Base-by-base conservation (phyloP, 2,113 vertebrate genomes). In the Protobothrops mucrosquamatus region DNA sequence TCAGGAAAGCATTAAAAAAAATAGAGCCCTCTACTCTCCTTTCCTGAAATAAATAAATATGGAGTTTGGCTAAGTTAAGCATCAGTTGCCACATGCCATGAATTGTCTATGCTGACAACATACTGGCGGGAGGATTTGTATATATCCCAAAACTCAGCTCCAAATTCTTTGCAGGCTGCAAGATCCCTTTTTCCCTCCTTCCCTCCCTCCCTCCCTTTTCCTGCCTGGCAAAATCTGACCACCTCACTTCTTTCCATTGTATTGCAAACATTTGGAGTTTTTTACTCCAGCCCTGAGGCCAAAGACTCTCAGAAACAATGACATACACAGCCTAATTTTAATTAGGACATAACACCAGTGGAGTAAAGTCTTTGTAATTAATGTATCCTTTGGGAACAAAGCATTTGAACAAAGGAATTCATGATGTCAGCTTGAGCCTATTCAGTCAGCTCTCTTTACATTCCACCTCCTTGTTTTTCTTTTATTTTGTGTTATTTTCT, bases 321-420 rank as follows among this genome's bases (percentile, higher is more conserved):
- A 24, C 22, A 89, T 6, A 10, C 54, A 9, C 61, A 24, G 22
- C 85, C 87, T 1, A 0, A 93, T 94, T 93, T 95, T 94, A 96
- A 95, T 94, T 85, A 18, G 92, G 34, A 48, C 94, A 88, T 59
- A 88, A 89, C 92, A 26, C 64, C 74, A n/a, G 95, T n/a, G 81
- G 86, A 94, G 59, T 86, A 15, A 96, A 95, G 92, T 74, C 24
- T 92, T 89, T 95, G 87, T 95, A 94, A 95, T 96, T 94, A 94
- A 89, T 96, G 94, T 94, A 95, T 95, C 93, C 87, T 46, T 93
- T 94, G 86, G 94, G 88, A 94, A 91, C 69, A 59, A 95, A 95
- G 89, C 69, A 89, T 64, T 93, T 85, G 14, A 23, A 92, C 85
- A 81, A 96, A 96, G 88, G 94, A 94, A 95, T 85, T 87, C 87